Conservation (phyloP, 2,888 invertebrate genomes). For the Cosmia trapezina region DNA sequence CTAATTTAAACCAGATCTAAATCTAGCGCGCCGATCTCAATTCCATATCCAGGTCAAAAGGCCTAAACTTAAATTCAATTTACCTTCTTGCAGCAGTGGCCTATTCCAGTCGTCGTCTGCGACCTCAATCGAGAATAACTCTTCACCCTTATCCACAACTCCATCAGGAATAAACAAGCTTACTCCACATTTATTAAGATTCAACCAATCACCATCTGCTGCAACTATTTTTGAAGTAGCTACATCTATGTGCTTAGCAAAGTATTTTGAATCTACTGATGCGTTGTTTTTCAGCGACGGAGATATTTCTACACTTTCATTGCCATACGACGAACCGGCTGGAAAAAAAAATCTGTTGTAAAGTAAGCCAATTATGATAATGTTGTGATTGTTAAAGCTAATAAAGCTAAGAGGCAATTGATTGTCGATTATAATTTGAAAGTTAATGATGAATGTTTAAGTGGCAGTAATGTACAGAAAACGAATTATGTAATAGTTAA, state of each 20-base stretch:
- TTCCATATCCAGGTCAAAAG: constrained; percentile 48
- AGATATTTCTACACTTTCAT: constrained; percentile 88
- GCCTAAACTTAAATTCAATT: constrained; percentile 52
- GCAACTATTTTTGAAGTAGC: constrained; percentile 88
- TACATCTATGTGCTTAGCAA: constrained; percentile 78
- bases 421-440: no score
- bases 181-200: constrained; percentile 94
- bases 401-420: constrained; percentile 54
- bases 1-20: constrained; percentile 25
- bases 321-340: constrained; percentile 88
- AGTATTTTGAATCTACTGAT: constrained; percentile 82
- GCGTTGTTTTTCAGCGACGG: constrained; percentile 86
- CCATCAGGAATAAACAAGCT: constrained; percentile 96
- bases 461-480: no score
- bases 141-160: constrained; percentile 95
- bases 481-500: no score
- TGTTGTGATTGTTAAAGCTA: constrained; percentile 37
- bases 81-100: constrained; percentile 94
- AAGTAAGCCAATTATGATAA: neutral
- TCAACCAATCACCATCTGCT: constrained; percentile 91
- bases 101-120: constrained; percentile 97
- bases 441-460: no score
- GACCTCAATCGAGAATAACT: constrained; percentile 96
- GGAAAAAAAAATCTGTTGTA: constrained; percentile 58
- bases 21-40: constrained; percentile 42